These are phyloP conservation scores for Myrmecobius fasciatus DNA, from an alignment of 2,113 vertebrate species.

Conservation along the genomic window DNA sequence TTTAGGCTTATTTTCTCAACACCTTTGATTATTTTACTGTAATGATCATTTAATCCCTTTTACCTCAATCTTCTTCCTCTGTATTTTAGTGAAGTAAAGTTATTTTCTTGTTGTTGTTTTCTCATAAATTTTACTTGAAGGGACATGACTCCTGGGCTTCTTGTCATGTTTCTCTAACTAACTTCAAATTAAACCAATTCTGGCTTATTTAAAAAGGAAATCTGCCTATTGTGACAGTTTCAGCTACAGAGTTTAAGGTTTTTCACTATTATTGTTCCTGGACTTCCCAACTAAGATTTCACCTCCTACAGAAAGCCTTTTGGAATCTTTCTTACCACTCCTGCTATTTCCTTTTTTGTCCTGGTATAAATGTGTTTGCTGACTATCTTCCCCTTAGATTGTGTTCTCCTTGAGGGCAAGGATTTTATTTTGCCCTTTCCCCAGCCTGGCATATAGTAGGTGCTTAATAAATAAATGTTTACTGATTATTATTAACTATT, in stretches of 20 bases:
- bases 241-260: not conserved
- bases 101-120: too few relatives aligned
- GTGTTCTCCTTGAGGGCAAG: not conserved
- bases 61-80: not conserved
- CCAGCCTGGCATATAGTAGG: not conserved
- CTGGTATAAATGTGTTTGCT: not conserved
- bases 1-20: conserved; percentile 61
- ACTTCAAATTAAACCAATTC: not conserved
- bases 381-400: not conserved
- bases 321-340: not conserved
- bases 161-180: conserved; percentile 19
- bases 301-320: not conserved
- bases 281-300: not conserved
- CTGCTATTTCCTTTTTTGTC: not conserved
- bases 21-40: conserved; percentile 74
- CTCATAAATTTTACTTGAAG: conserved; percentile 62
- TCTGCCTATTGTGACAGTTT: not conserved
- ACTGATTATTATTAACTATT: not conserved
- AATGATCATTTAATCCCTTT: conserved; percentile 63
- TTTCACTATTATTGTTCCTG: not conserved
- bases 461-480: not conserved
- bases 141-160: conserved; percentile 56
- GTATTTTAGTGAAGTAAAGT: conserved; percentile 68
- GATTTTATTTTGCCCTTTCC: not conserved
- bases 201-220: not conserved